Conservation (phyloP, 1,140 invertebrate species). For the Parapsyche elsis region DNA sequence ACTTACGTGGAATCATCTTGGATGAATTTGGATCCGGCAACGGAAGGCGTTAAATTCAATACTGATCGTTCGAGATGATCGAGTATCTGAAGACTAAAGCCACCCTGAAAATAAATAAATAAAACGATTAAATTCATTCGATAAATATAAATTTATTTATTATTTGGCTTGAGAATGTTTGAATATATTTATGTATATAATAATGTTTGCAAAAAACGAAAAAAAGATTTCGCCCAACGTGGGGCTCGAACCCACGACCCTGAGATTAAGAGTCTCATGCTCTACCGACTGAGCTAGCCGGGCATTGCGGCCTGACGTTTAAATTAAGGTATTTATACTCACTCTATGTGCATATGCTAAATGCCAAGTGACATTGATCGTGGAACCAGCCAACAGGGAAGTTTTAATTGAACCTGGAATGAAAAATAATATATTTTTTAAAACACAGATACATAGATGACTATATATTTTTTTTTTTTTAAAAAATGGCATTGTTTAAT, state of each 20-base stretch:
- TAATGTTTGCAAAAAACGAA: not conserved
- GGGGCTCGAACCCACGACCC: conserved; percentile 92
- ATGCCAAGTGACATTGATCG: conserved; percentile 93
- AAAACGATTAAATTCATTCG: not conserved
- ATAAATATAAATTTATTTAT: not conserved
- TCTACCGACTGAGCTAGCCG: conserved; percentile 91
- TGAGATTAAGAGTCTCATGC: conserved; percentile 94
- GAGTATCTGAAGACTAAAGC: conserved; percentile 85
- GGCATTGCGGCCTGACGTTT: conserved; percentile 61
- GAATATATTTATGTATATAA: conserved; percentile 3
- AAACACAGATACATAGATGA: not conserved
- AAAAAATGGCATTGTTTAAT: not conserved
- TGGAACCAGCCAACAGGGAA: conserved; percentile 82
- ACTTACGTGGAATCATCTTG: conserved; percentile 80
- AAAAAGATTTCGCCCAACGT: conserved; percentile 77
- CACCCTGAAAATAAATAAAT: conserved; percentile 75
- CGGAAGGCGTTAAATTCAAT: conserved; percentile 85
- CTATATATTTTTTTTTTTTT: not conserved
- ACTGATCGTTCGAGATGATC: conserved; percentile 84
- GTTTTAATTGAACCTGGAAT: conserved; percentile 82
- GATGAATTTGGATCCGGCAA: conserved; percentile 81
- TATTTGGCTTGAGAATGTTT: not conserved
- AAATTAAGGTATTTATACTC: conserved; percentile 62
- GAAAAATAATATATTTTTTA: conserved; percentile 37
- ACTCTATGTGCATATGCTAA: conserved; percentile 93